Evolutionary conservation across 2,888 invertebrate genomes (phyloP).

Genomic region (Drymonia ruficornis): DNA sequence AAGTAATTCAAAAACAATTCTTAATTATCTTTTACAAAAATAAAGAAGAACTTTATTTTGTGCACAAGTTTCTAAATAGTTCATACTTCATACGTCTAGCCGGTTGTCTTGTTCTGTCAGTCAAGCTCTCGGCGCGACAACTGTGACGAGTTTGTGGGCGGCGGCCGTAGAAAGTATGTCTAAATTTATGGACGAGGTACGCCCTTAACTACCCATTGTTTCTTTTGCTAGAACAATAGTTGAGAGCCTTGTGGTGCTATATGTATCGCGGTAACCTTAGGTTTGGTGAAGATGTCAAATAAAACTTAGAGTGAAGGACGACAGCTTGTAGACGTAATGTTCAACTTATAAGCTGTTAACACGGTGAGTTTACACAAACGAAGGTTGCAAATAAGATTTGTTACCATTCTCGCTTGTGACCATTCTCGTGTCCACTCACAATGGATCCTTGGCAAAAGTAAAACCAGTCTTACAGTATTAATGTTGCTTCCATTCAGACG

Average conservation of each 20-base stretch:
- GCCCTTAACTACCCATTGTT: constrained; percentile 43
- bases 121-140: constrained; percentile 28
- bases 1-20: neutral
- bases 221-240: constrained; percentile 37
- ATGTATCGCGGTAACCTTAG: constrained; percentile 29
- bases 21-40: constrained; percentile 3
- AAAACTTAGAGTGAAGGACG: neutral
- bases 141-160: constrained; percentile 46
- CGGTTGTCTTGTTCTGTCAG: constrained; percentile 28
- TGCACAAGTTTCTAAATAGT: constrained; percentile 15
- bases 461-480: no score
- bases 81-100: constrained; percentile 12
- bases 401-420: neutral
- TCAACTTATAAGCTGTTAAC: constrained; percentile 12
- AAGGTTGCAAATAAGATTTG: neutral
- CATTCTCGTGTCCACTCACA: no score
- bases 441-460: no score
- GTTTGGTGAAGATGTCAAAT: constrained; percentile 19
- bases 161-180: constrained; percentile 49
- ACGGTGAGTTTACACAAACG: constrained; percentile 1
- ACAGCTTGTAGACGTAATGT: constrained; percentile 1
- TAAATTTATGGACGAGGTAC: constrained; percentile 43
- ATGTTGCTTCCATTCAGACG: no score
- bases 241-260: constrained; percentile 20
- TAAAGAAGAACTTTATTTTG: constrained; percentile 9